These are phyloP conservation scores for Euproctis similis DNA, from an alignment of 2,888 invertebrate species.

Conservation along the genomic window DNA sequence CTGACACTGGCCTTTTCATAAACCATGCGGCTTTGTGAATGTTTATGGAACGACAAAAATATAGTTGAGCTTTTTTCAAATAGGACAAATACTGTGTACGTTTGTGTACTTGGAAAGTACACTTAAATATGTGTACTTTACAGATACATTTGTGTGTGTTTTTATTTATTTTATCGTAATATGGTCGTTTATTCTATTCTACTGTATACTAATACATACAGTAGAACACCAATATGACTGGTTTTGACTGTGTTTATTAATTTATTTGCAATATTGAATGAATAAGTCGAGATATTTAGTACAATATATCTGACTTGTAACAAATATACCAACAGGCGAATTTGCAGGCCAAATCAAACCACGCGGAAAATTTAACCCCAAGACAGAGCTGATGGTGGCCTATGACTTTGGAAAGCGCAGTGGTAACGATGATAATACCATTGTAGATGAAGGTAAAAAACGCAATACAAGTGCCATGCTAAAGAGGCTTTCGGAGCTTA, in stretches of 20 bases:
- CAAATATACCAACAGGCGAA: constrained; percentile 22
- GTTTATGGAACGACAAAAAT: constrained; percentile 24
- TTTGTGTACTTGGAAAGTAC: too few species aligned
- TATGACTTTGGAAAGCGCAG: constrained; percentile 59
- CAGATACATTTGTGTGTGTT: too few species aligned
- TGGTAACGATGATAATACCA: constrained; percentile 39
- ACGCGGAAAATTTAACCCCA: constrained; percentile 49
- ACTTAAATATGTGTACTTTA: too few species aligned
- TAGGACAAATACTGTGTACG: too few species aligned
- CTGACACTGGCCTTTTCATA: constrained; percentile 17
- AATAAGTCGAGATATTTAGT: not conserved
- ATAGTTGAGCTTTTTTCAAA: constrained; percentile 1
- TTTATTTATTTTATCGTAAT: too few species aligned
- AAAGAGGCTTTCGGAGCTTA: constrained; percentile 14
- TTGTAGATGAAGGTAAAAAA: constrained; percentile 52
- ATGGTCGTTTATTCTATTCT: too few species aligned
- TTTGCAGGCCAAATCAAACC: constrained; percentile 30
- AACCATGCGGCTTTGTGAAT: constrained; percentile 30
- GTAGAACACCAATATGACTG: constrained; percentile 19
- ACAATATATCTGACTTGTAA: constrained; percentile 8
- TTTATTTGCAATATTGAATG: constrained; percentile 5
- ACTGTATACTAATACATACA: too few species aligned
- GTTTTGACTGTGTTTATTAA: constrained; percentile 12
- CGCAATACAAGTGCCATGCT: constrained; percentile 6
- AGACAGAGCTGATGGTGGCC: constrained; percentile 50